Evolutionary conservation across 1,140 invertebrate species (phyloP), one percentile per base, ranked within the genome.

Genomic region (Drosophila truncata): DNA sequence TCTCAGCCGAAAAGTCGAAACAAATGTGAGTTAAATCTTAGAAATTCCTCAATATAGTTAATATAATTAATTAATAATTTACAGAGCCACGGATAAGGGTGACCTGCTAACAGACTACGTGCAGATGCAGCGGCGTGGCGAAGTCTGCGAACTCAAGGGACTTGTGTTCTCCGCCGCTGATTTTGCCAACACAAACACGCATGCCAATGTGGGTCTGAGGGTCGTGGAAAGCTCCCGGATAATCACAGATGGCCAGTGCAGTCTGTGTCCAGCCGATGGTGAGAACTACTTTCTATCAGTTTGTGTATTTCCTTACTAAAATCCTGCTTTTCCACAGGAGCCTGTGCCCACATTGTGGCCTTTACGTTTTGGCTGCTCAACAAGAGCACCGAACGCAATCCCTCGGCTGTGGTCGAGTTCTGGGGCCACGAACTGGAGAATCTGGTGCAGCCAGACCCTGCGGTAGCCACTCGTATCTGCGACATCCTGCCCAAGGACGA

Each of bases 291-390:
- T 13, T 1, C 13, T 5, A 0, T 3, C 14, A 37, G 3, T 46
- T n/a, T 13, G 4, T 11, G 13, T 23, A 4, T 18, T 1, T 11
- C 13, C 0, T 11, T 27, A 16, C 1, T 54, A 42, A 41, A 29
- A 25, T 13, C 2, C 0, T 1, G 41, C 2, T 20, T 11, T 20
- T 10, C 3, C 23, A 1, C n/a, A 92, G 91, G 49, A 33, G 39
- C 71, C 3, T 92, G 91, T 25, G 44, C 50, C 16, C 91, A 92
- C 35, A 63, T 92, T 2, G 66, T 92, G 16, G 78, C 90, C 4
- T 91, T 92, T 20, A 73, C 82, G 1, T 91, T 92, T 33, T 92
- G 91, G 91, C 39, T 92, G n/a, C 80, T 92, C 16, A 63, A 71
- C 14, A 91, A 90, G 27, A 91, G 77, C 39, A 78, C 63, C 0